Base-by-base conservation (phyloP, 2,113 vertebrate species). In the Indicator maculatus region DNA sequence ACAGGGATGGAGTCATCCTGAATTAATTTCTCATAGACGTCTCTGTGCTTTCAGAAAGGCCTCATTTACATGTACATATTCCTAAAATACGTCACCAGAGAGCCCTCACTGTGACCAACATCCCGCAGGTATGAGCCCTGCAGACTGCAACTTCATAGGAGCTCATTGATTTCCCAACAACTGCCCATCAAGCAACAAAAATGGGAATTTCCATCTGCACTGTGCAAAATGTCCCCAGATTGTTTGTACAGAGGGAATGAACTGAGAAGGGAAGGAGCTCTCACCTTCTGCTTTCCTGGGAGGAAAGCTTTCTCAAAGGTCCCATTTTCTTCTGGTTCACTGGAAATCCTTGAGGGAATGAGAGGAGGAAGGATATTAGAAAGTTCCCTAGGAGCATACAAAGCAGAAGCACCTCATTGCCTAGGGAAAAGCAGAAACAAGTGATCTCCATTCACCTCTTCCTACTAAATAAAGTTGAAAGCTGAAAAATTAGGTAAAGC, bases 21-120 rank as follows among this genome's bases (percentile, higher is more conserved):
- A 76, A 44, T 50, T 73, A 14, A 24, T 38, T 56, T 64, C 61
- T 72, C 41, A 27, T 20, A 79, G 47, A 66, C 12, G 20, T 39
- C 19, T 12, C 27, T 36, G 36, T 12, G 23, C 9, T 58, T 89
- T 83, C 38, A 30, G 65, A 74, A 93, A 81, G 17, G 13, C 60
- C 44, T 81, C 4, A 0, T 74, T 77, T 59, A 21, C 12, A 18
- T 12, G 7, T 3, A 2, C 0, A 0, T 31, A 36, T 50, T 84
- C 53, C 61, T 61, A 78, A 56, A 87, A 55, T 5, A 12, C 0
- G 3, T 39, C 78, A 58, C 70, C 2, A 0, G 45, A 81, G 70
- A 87, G 44, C 16, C 27, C 41, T 91, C 10, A 1, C 27, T 56
- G 65, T 58, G 56, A 50, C 55, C 65, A 83, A n/a, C 69, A 66